A percentile compares a stretch with the other conserved stretches of the same genome.
Evolutionary conservation across 2,888 invertebrate species (phyloP).

Genomic region (Hedya salicella): DNA sequence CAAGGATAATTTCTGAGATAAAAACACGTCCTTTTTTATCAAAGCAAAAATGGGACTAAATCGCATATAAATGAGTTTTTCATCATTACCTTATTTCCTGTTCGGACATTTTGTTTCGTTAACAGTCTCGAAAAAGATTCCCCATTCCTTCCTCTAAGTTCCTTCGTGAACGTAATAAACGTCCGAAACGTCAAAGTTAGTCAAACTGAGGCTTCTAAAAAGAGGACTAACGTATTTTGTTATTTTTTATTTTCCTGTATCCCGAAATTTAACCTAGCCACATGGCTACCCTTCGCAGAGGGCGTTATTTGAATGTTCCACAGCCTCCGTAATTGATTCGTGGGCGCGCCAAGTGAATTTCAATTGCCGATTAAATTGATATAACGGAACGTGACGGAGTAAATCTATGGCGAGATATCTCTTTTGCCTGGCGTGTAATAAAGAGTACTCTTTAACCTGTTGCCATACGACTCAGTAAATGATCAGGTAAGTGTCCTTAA

Average conservation of each 20-base stretch:
- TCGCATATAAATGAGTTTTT: no score
- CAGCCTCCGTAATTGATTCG: constrained; percentile 75
- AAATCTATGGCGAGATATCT: constrained; percentile 37
- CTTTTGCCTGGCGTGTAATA: constrained; percentile 10
- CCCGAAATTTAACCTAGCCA: not conserved
- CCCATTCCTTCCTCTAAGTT: no score
- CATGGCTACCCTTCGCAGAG: constrained; percentile 47
- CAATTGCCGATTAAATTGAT: constrained; percentile 83
- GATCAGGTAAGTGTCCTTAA: no score
- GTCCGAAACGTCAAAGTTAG: no score
- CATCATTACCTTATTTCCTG: no score
- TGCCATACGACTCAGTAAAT: not conserved
- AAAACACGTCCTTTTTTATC: no score
- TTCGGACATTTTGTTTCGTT: no score
- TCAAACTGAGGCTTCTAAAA: no score
- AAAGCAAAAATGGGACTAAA: no score
- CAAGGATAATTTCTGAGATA: no score
- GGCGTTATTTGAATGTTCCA: constrained; percentile 76
- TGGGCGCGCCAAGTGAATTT: constrained; percentile 77
- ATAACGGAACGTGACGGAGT: constrained; percentile 66
- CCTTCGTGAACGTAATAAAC: no score
- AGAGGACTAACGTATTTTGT: not conserved
- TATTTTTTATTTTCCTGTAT: not conserved
- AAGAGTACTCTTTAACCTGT: constrained; percentile 21
- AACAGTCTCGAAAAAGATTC: no score